Evolutionary conservation across 2,888 invertebrate genomes (phyloP), one percentile per base, ranked within the genome.

Genomic region (Drosophila stalkeri): DNA sequence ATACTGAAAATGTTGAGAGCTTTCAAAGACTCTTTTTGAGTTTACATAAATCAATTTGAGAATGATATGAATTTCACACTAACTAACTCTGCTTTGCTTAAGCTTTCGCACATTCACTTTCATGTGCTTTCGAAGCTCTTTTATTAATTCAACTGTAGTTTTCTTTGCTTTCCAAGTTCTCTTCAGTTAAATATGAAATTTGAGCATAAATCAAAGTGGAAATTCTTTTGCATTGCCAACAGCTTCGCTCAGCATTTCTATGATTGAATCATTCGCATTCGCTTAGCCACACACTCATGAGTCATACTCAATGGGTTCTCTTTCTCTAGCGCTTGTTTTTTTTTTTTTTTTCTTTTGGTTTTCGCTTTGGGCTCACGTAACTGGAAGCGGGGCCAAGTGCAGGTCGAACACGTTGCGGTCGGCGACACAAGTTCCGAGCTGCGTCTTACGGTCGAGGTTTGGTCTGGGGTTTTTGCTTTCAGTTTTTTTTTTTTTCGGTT

Each of bases 361-460:
- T 60, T 62, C 66, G 78, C 55, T 23, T 51, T 35, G 51, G 44
- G 52, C 69, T 74, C 79, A 76, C 76, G 76, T 76, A 76, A 76
- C 64, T 49, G n/a, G 44, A 62, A 57, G 60, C 44, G 68, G 67
- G 74, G 67, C 63, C 75, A 76, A 78, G 74, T 57, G 67, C 78
- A 72, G 51, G 46, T 31, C 56, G 41, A 55, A 55, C 55, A 55
- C 55, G 55, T 55, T 55, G 55, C 55, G 55, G 55, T 55, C 55
- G 55, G 55, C 56, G 43, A 43, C 56, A 31, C 56, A 54, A 54
- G 55, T 55, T 43, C 56, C 57, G 35, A 46, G 46, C 37, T 31
- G 20, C 67, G 56, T 14, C 68, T 20, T 6, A 47, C 33, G 11
- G 11, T 31, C 44, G 20, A 18, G 9, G 46, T 77, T 31, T 33